Evolutionary conservation across 2,797 vertebrate species (phyloP), one percentile per base, ranked within the genome.

Genomic region (Adelosebastes latens): DNA sequence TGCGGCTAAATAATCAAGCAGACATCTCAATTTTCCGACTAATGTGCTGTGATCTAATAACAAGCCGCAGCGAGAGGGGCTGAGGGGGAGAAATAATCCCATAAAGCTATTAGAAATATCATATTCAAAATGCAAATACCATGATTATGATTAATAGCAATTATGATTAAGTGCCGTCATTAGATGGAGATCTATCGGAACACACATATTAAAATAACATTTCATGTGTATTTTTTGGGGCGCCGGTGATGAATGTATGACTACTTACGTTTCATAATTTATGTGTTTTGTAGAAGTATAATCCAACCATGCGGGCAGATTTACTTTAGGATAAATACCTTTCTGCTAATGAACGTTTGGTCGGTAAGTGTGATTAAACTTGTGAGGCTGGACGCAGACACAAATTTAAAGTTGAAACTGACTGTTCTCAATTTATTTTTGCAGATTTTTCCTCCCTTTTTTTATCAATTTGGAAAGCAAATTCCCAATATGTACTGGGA

Each of bases 1-100:
- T 83, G 85, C 78, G 90, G 91, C 73, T 72, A 91, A 89, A 93
- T 86, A 93, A 93, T 93, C 90, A 91, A 88, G 89, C 83, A 87
- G 85, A 83, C 86, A 22, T 91, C 91, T 93, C 83, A 65, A 86
- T 93, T 93, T 95, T 88, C 90, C 67, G 12, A 75, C 80, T 86
- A 89, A 93, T 87, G 78, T 83, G 68, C 86, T 77, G 75, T 81
- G 92, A 92, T 92, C 83, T 89, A 90, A 88, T 60, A 72, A 87
- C 82, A 93, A 85, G 64, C 81, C 60, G 55, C 80, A 87, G 84
- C 42, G 63, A 75, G 73, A 83, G 31, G 76, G 67, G 56, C 12
- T 42, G 76, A 81, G 77, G 71, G 58, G 65, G 77, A 78, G 77
- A 78, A 90, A 81, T 90, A 82, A 91, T 92, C 82, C 85, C 78